phyloP scores from a whole-genome alignment of 2,888 invertebrate genomes.

The Helleia helle region DNA sequence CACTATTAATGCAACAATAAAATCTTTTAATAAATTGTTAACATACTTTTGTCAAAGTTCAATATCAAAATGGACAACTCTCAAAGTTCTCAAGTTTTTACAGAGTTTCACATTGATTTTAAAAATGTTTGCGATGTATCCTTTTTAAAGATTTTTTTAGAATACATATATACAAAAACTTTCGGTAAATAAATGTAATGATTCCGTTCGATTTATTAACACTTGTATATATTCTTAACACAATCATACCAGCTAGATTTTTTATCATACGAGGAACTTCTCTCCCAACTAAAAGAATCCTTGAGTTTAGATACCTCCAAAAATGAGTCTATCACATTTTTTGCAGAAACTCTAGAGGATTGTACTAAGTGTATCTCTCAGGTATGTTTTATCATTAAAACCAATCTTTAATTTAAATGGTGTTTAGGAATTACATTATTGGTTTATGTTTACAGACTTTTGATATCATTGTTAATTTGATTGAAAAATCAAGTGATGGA shows the following conservation, averaged over 20 bases:
- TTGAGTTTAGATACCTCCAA: constrained; percentile 17
- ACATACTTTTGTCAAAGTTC: no score
- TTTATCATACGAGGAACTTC: neutral
- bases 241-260: neutral
- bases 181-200: neutral
- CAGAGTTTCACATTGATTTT: no score
- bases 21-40: no score
- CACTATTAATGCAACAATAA: no score
- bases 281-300: neutral
- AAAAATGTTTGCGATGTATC: constrained; percentile 32
- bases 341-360: constrained; percentile 35
- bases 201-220: no score
- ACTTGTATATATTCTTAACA: neutral
- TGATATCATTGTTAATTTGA: constrained; percentile 25
- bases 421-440: neutral
- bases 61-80: constrained; percentile 40
- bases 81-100: constrained; percentile 41
- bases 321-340: constrained; percentile 27
- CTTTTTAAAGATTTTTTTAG: constrained; percentile 18
- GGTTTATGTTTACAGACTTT: constrained; percentile 47
- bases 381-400: constrained; percentile 28
- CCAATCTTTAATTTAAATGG: neutral
- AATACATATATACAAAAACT: no score
- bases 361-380: constrained; percentile 38
- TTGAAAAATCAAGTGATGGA: constrained; percentile 1